Conservation (phyloP, 2,113 vertebrate species). For the Zosterops pallidus region DNA sequence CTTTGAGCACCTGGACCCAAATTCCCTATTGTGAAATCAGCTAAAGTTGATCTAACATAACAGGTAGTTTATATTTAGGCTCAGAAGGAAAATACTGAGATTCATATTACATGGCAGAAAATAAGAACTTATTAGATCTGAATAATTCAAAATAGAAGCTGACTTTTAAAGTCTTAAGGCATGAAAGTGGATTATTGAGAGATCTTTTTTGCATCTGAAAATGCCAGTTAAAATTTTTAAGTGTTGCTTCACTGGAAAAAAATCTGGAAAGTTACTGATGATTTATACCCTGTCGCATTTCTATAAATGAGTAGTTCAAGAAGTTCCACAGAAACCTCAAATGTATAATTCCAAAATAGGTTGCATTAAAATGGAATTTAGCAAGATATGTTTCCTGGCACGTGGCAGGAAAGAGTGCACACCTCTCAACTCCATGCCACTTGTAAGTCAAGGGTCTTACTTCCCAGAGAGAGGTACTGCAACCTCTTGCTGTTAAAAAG, state of each 20-base stretch:
- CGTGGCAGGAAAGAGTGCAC: background rate
- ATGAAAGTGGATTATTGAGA: background rate
- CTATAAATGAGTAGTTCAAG: background rate
- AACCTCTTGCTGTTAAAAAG: background rate
- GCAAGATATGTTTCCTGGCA: background rate
- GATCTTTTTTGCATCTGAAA: background rate
- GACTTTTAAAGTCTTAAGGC: background rate
- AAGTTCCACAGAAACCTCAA: constrained; percentile 1
- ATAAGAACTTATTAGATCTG: background rate
- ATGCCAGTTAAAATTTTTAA: background rate
- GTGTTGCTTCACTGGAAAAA: background rate
- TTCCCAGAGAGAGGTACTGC: background rate
- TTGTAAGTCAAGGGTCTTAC: background rate
- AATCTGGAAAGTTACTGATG: background rate
- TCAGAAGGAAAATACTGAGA: constrained; percentile 10
- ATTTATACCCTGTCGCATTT: background rate
- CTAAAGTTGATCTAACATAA: background rate
- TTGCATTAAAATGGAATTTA: background rate
- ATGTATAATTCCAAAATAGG: background rate
- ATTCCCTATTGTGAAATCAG: constrained; percentile 7
- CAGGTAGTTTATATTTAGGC: constrained; percentile 1
- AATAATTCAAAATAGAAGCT: background rate
- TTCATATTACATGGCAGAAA: background rate
- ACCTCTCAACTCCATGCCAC: fast-evolving
- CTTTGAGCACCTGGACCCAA: background rate